A percentile compares a stretch with the other conserved stretches of the same genome.
Conservation (phyloP, 35 echinoderm and acorn worm genomes). For the Amphiura filiformis region DNA sequence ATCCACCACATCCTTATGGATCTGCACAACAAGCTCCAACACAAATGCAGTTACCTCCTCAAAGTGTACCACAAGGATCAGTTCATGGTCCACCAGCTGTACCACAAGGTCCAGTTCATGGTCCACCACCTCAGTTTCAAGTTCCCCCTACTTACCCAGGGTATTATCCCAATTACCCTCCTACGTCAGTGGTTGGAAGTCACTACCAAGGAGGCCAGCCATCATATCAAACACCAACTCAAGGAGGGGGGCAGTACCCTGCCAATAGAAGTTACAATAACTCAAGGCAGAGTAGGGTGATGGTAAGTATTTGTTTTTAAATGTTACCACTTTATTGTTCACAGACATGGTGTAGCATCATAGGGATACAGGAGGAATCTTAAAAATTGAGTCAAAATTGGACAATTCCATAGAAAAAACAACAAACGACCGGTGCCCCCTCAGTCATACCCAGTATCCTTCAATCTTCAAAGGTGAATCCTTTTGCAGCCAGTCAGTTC, state of each 20-base stretch:
- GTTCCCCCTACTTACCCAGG: constrained; percentile 13
- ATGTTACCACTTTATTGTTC: too few species aligned
- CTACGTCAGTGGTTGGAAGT: not conserved
- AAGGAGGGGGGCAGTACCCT: not conserved
- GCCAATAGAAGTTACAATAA: not conserved
- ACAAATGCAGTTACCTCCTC: not conserved
- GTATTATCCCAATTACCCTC: constrained; percentile 26
- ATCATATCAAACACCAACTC: not conserved
- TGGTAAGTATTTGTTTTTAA: too few species aligned
- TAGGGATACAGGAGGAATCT: too few species aligned
- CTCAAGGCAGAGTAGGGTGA: constrained; percentile 21
- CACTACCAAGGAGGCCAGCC: not conserved
- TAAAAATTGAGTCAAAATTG: too few species aligned
- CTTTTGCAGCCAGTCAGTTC: too few species aligned
- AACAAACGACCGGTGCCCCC: too few species aligned
- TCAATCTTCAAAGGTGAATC: too few species aligned
- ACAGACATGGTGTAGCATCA: too few species aligned
- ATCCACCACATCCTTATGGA: not conserved
- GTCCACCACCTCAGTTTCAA: too few species aligned
- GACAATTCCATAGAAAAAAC: too few species aligned
- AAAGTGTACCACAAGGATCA: not conserved
- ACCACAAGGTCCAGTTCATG: not conserved
- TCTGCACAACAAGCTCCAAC: not conserved
- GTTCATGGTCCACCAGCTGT: not conserved
- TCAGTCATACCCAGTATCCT: too few species aligned